phyloP scores from a whole-genome alignment of 2,888 invertebrate species.

The Leuctra nigra region DNA sequence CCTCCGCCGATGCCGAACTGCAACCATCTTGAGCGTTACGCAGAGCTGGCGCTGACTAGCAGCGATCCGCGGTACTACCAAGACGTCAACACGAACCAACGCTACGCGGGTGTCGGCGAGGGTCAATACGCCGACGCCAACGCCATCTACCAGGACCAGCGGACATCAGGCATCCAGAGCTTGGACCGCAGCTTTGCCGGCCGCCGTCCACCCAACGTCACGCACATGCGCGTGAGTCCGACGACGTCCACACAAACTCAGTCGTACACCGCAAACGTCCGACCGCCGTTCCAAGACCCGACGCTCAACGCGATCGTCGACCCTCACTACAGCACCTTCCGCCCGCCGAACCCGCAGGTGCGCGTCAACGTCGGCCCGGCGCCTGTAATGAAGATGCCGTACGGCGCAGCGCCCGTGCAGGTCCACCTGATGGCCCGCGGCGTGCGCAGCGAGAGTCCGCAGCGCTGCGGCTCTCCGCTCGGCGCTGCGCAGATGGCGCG shows the following conservation, averaged over 20 bases:
- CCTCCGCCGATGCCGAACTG: constrained; percentile 9
- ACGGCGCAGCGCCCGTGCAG: constrained; percentile 39
- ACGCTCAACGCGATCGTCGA: constrained; percentile 26
- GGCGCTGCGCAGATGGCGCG: constrained; percentile 29
- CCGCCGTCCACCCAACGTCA: not conserved
- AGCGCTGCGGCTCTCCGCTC: constrained; percentile 19
- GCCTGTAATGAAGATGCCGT: constrained; percentile 44
- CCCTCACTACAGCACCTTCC: constrained; percentile 30
- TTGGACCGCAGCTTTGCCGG: constrained; percentile 21
- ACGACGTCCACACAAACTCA: constrained; percentile 4
- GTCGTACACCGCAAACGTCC: constrained; percentile 1
- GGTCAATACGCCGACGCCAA: not conserved
- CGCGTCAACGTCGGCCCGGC: constrained; percentile 36
- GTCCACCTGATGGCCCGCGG: constrained; percentile 34
- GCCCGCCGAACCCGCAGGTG: constrained; percentile 27
- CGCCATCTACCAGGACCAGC: constrained; percentile 5
- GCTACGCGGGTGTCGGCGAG: constrained; percentile 13
- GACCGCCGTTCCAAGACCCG: constrained; percentile 18
- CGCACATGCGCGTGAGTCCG: constrained; percentile 3
- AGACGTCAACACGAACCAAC: constrained; percentile 16
- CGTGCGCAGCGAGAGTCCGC: constrained; percentile 25
- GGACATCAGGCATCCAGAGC: constrained; percentile 20
- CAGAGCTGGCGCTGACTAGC: not conserved
- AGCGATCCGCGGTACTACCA: constrained; percentile 16
- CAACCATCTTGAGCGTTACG: constrained; percentile 1